phyloP scores from a whole-genome alignment of 2,888 invertebrate species.

The Mylabris sibirica region DNA sequence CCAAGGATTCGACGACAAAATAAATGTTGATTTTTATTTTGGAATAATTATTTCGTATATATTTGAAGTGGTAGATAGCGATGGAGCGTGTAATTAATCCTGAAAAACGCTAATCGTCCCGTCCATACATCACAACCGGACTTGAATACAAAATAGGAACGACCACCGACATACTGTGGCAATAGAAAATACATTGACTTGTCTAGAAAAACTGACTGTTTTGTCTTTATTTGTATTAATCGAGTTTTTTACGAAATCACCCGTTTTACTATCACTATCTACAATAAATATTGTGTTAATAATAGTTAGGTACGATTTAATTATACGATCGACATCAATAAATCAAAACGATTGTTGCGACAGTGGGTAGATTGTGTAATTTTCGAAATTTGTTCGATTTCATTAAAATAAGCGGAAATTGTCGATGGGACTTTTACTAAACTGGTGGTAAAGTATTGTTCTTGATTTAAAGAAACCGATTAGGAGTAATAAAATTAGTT shows the following conservation, averaged over 20 bases:
- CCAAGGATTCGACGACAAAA: too few species aligned
- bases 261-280: neutral
- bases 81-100: slow-evolving; percentile 44
- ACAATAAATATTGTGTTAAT: slow-evolving; percentile 26
- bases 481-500: too few species aligned
- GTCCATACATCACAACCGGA: slow-evolving; percentile 39
- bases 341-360: slow-evolving; percentile 25
- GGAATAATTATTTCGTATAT: neutral
- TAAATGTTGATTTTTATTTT: too few species aligned
- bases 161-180: neutral
- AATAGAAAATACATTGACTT: slow-evolving; percentile 5
- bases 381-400: neutral
- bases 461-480: too few species aligned
- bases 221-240: slow-evolving; percentile 1
- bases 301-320: slow-evolving; percentile 25
- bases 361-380: slow-evolving; percentile 21
- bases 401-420: slow-evolving; percentile 17
- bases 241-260: slow-evolving; percentile 19
- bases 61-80: slow-evolving; percentile 31
- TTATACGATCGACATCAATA: slow-evolving; percentile 23
- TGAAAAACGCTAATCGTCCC: slow-evolving; percentile 40
- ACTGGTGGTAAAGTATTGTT: too few species aligned
- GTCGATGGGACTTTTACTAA: slow-evolving; percentile 13
- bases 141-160: slow-evolving; percentile 46
- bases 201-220: neutral